A percentile compares a stretch with the other conserved stretches of the same genome.
Conservation (phyloP, 2,888 invertebrate species). For the Cryptus viduatorius region DNA sequence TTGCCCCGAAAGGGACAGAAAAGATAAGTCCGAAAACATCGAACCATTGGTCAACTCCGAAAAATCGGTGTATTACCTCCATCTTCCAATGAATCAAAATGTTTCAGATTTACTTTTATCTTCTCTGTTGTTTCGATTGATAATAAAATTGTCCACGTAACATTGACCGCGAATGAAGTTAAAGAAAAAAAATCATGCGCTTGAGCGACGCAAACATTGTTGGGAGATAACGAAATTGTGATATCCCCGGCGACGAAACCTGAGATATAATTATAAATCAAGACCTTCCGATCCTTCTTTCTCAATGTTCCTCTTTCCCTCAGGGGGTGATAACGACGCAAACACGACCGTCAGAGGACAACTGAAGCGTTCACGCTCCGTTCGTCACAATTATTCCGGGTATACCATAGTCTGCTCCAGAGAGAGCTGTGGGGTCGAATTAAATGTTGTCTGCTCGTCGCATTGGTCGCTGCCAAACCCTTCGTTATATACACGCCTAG, state of each 20-base stretch:
- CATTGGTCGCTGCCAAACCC: conserved; percentile 25
- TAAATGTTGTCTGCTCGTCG: conserved; percentile 56
- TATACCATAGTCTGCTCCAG: conserved; percentile 3
- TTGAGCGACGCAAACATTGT: not conserved
- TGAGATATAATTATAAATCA: conserved; percentile 4
- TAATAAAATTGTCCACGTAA: not conserved
- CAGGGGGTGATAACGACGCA: conserved; percentile 44
- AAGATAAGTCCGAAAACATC: conserved; percentile 35
- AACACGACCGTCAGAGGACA: conserved; percentile 2
- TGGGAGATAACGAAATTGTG: not conserved
- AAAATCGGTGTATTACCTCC: conserved; percentile 20
- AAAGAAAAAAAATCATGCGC: not conserved
- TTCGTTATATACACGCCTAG: conserved; percentile 26
- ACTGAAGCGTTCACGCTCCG: conserved; percentile 55
- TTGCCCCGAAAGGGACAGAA: conserved; percentile 29
- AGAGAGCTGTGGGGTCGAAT: conserved; percentile 51
- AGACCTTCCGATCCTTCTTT: not conserved
- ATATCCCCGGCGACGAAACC: not conserved
- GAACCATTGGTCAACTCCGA: conserved; percentile 48
- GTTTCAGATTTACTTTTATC: too few relatives aligned
- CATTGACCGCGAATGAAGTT: not conserved
- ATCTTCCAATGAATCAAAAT: not conserved
- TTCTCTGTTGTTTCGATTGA: not conserved
- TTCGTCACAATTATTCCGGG: conserved; percentile 61
- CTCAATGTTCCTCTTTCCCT: conserved; percentile 22